These are phyloP conservation scores for Glyptemys insculpta DNA, from an alignment of 2,797 vertebrate species.

Conservation along the genomic window DNA sequence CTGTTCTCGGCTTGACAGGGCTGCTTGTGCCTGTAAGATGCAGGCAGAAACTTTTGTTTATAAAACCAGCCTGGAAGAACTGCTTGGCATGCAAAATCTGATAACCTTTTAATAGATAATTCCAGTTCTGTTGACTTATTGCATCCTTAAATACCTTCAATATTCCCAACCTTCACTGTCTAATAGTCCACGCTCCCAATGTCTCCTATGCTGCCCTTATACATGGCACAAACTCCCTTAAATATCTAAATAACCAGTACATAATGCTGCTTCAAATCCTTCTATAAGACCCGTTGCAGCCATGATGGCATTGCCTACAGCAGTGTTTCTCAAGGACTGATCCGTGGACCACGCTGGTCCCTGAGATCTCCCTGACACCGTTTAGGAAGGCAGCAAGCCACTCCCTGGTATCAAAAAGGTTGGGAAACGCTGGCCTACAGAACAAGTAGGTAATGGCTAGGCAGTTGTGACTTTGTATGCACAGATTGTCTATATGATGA, in stretches of 20 bases:
- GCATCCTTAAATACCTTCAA: conserved; percentile 38
- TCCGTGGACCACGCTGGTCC: no score
- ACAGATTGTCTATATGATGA: background rate
- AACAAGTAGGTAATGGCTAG: background rate
- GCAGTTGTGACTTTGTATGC: background rate
- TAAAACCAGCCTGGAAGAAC: background rate
- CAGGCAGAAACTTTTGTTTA: background rate
- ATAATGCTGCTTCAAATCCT: background rate
- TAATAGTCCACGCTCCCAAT: conserved; percentile 22
- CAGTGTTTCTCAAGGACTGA: background rate
- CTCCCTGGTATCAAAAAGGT: no score
- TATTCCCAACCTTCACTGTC: conserved; percentile 54
- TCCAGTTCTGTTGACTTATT: background rate
- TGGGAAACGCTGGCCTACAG: background rate
- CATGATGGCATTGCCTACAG: background rate
- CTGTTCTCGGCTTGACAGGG: background rate
- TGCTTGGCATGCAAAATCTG: background rate
- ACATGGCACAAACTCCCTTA: background rate
- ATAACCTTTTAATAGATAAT: conserved; percentile 36
- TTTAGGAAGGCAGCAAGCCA: no score
- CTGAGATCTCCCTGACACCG: no score
- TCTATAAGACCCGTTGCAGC: background rate
- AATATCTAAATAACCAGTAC: background rate
- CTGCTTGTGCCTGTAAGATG: background rate
- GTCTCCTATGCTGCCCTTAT: conserved; percentile 20